phyloP scores from a whole-genome alignment of 2,888 invertebrate species.

The Agriopis leucophaearia region DNA sequence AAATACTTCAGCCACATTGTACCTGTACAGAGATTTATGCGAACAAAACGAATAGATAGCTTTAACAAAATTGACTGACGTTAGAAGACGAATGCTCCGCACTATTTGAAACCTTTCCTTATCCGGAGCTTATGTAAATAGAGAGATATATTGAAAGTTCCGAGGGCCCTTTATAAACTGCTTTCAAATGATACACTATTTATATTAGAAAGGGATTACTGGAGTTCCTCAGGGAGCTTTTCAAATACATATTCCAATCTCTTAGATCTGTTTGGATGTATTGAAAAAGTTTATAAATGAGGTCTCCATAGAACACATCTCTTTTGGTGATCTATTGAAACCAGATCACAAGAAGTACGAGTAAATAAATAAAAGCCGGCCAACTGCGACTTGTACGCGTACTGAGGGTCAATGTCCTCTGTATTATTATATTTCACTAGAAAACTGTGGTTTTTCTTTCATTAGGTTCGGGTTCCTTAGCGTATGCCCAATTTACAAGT shows the following conservation, averaged over 20 bases:
- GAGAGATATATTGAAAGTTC: conserved; percentile 52
- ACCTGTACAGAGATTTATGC: conserved; percentile 44
- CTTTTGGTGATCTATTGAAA: neutral
- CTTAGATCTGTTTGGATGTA: conserved; percentile 20
- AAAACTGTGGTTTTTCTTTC: too few relatives aligned
- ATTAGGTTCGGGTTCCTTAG: too few relatives aligned
- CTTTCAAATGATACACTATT: conserved; percentile 48
- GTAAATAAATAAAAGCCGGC: too few relatives aligned
- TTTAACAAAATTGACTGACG: conserved; percentile 63
- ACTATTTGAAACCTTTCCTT: conserved; percentile 59
- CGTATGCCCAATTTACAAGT: too few relatives aligned
- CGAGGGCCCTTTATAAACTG: conserved; percentile 54
- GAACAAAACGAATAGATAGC: conserved; percentile 53
- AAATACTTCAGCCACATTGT: conserved; percentile 24
- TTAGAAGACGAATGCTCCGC: conserved; percentile 59
- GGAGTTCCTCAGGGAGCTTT: conserved; percentile 39
- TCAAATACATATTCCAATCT: conserved; percentile 36
- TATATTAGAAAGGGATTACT: conserved; percentile 43
- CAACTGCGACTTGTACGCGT: too few relatives aligned
- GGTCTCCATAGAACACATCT: neutral
- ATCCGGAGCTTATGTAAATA: conserved; percentile 61
- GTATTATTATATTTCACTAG: too few relatives aligned
- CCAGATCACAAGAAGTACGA: neutral
- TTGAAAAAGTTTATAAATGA: conserved; percentile 14
- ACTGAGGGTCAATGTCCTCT: too few relatives aligned